Percentiles rank a stretch among this genome's conserved stretches.
Evolutionary conservation across 2,888 invertebrate genomes (phyloP).

Genomic region (Erebia epiphron): DNA sequence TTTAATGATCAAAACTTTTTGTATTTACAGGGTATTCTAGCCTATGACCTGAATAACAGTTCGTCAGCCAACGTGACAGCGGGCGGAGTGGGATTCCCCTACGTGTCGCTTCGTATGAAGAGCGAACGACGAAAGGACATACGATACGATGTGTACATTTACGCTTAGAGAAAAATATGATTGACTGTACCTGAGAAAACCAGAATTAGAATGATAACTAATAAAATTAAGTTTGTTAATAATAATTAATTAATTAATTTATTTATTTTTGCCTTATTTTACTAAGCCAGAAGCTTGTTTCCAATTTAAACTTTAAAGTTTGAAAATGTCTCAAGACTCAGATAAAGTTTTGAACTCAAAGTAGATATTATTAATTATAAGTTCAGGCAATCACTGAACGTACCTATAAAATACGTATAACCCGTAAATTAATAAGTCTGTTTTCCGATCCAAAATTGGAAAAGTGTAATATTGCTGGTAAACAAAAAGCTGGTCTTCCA

Average conservation of each 20-base stretch:
- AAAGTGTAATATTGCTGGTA: too few relatives aligned
- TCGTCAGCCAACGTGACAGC: slow-evolving; percentile 14
- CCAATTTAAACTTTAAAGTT: background rate
- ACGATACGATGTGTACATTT: slow-evolving; percentile 13
- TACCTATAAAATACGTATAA: too few relatives aligned
- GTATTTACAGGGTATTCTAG: slow-evolving; percentile 10
- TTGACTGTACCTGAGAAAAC: background rate
- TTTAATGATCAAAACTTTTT: background rate
- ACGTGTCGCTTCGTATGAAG: slow-evolving; percentile 17
- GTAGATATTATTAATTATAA: too few relatives aligned
- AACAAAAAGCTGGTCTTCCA: too few relatives aligned
- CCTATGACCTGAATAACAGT: slow-evolving; percentile 7
- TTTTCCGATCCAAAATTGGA: too few relatives aligned
- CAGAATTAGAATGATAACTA: background rate
- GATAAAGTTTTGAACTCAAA: too few relatives aligned
- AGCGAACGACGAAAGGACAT: slow-evolving; percentile 8
- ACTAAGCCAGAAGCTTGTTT: background rate
- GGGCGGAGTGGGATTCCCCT: background rate
- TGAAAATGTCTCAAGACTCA: too few relatives aligned
- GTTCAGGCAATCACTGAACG: too few relatives aligned
- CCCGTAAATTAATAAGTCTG: too few relatives aligned
- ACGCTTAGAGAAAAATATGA: background rate
- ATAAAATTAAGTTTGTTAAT: background rate
- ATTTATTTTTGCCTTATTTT: background rate
- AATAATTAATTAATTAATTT: background rate